phyloP scores from a whole-genome alignment of 2,797 vertebrate genomes.

The Yasuhikotakia modesta region DNA sequence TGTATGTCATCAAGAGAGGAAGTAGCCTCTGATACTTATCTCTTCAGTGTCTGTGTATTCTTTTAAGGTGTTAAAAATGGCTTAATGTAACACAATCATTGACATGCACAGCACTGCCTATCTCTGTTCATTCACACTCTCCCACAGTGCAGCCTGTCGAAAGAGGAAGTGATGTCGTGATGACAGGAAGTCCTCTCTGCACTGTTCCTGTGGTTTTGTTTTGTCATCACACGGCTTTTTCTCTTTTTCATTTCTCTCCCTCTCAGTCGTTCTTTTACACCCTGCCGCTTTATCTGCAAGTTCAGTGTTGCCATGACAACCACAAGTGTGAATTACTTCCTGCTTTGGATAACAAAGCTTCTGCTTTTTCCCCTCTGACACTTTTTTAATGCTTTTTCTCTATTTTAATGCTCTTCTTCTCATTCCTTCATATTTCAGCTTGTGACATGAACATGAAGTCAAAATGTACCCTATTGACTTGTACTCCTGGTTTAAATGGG shows the following conservation, averaged over 20 bases:
- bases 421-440: slow-evolving; percentile 18
- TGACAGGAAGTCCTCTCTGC: slow-evolving; percentile 72
- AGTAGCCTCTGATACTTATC: slow-evolving; percentile 1
- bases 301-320: slow-evolving; percentile 26
- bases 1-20: not conserved
- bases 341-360: slow-evolving; percentile 14
- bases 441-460: not conserved
- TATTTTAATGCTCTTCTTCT: not conserved
- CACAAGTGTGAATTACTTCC: slow-evolving; percentile 34
- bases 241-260: slow-evolving; percentile 49
- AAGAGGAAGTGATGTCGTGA: slow-evolving; percentile 78
- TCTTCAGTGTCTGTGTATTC: not conserved
- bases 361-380: slow-evolving; percentile 32
- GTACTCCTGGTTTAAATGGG: no score
- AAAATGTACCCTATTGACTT: not conserved
- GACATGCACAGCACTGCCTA: slow-evolving; percentile 1
- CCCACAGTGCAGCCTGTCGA: slow-evolving; percentile 61
- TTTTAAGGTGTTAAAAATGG: slow-evolving; percentile 19
- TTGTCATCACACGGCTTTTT: slow-evolving; percentile 69
- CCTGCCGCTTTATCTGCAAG: not conserved
- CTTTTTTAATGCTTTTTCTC: slow-evolving; percentile 26
- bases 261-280: slow-evolving; percentile 20
- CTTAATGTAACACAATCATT: not conserved
- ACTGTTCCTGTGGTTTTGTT: slow-evolving; percentile 70
- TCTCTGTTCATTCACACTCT: slow-evolving; percentile 68